Evolutionary conservation across 2,113 vertebrate species (phyloP), one percentile per base, ranked within the genome.

Genomic region (Melanostigma gelatinosum): DNA sequence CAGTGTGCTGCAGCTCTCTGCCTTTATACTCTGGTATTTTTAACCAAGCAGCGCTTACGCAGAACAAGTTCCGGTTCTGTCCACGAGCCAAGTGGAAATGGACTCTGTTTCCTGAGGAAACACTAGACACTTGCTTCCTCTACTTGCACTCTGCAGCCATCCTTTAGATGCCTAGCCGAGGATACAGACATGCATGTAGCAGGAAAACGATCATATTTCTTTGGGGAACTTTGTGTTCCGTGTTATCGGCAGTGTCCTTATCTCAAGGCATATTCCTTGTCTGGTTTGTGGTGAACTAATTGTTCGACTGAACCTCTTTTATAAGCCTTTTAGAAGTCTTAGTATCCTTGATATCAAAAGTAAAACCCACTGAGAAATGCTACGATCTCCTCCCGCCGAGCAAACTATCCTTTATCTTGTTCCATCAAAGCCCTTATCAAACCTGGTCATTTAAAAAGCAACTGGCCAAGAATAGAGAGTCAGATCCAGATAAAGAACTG

Each of bases 21-120:
- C 86, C 60, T 94, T 94, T 95, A 94, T 95, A 95, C 87, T 72
- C 80, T 3, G 88, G 78, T 95, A 95, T 95, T 94, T 95, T 93
- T 94, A 93, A 24, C 67, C 80, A 73, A 0, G 13, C 66, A 10
- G 57, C 55, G 72, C 81, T 85, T 93, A 93, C 91, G 93, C 89
- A 94, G 85, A 89, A 88, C 82, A 57, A 83, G 86, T 85, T 91
- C 91, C 93, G 72, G 78, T 83, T 77, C 85, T 82, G 90, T 84
- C 69, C 36, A 11, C 4, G 44, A 85, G 92, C 90, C 89, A 93
- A 92, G 87, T 92, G 93, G 94, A 94, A 94, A 93, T 93, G 89
- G 92, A 91, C 84, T 77, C 85, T 12, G 76, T 87, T 95, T 95
- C 94, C 93, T 93, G 92, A 90, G 88, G 87, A 91, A 93, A 88